Evolutionary conservation across 2,113 vertebrate species (phyloP).

Genomic region (Lamprologus tigripictilis): DNA sequence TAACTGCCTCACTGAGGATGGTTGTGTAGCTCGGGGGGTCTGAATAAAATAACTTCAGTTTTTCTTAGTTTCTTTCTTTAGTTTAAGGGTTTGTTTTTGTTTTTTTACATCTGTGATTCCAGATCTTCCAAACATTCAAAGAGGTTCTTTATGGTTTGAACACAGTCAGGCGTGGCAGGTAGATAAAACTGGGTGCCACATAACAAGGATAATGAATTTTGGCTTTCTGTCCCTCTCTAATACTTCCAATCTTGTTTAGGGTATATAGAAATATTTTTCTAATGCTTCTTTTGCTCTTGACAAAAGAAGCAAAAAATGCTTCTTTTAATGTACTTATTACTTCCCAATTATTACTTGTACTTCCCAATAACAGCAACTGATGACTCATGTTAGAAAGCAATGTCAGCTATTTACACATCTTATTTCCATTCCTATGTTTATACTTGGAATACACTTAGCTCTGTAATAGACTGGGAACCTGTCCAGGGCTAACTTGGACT

Average conservation of each 20-base stretch:
- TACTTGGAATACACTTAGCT: background rate
- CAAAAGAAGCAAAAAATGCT: background rate
- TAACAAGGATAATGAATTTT: background rate
- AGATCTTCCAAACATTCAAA: background rate
- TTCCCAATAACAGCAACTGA: background rate
- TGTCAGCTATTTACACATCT: background rate
- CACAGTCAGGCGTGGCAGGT: background rate
- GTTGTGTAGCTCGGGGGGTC: background rate
- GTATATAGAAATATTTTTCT: background rate
- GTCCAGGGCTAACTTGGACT: background rate
- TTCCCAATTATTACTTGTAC: background rate
- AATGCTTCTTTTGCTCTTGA: background rate
- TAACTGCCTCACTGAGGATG: background rate
- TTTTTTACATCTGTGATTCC: background rate
- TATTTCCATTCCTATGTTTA: background rate
- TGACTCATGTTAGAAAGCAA: background rate
- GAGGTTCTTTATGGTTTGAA: background rate
- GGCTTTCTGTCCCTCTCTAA: background rate
- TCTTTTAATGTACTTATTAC: background rate
- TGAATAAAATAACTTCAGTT: background rate
- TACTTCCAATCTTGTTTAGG: background rate
- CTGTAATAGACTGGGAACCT: background rate
- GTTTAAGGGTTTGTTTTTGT: background rate
- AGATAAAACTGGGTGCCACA: background rate
- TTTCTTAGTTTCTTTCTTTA: background rate